Percentiles rank a stretch among this genome's conserved stretches.
Evolutionary conservation across 2,113 vertebrate genomes (phyloP).

Genomic region (Turnix velox): DNA sequence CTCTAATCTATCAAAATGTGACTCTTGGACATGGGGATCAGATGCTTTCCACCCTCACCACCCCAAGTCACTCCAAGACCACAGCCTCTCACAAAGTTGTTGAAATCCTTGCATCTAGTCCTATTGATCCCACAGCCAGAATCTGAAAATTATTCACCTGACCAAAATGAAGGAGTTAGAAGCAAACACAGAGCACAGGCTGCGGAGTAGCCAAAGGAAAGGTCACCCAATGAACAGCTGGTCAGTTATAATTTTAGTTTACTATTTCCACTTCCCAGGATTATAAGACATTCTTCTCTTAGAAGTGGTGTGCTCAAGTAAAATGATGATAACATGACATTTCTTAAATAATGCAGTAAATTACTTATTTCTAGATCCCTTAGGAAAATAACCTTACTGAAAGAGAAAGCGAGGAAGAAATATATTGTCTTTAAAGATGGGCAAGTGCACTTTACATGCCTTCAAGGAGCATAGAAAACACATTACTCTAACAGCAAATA

Average conservation of each 20-base stretch:
- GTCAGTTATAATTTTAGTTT: neutral
- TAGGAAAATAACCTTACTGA: neutral
- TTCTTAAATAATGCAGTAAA: slow-evolving; percentile 29
- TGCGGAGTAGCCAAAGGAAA: neutral
- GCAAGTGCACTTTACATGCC: neutral
- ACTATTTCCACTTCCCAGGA: neutral
- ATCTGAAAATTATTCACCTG: neutral
- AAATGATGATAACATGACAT: neutral
- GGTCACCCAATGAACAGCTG: neutral
- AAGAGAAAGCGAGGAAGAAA: neutral
- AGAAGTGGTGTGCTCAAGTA: neutral
- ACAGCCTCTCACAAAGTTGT: neutral
- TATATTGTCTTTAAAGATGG: neutral
- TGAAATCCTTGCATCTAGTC: neutral
- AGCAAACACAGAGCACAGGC: neutral
- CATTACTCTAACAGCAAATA: neutral
- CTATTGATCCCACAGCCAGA: neutral
- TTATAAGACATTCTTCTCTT: neutral
- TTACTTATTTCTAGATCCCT: neutral
- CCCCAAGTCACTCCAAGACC: neutral
- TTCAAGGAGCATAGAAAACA: neutral
- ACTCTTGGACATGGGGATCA: neutral
- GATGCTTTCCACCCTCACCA: neutral
- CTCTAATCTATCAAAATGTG: neutral
- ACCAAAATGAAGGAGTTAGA: neutral